A percentile compares a stretch with the other conserved stretches of the same genome.
Conservation (phyloP, 92 coral and sea anemone genomes). For the Parazoanthus swiftii region DNA sequence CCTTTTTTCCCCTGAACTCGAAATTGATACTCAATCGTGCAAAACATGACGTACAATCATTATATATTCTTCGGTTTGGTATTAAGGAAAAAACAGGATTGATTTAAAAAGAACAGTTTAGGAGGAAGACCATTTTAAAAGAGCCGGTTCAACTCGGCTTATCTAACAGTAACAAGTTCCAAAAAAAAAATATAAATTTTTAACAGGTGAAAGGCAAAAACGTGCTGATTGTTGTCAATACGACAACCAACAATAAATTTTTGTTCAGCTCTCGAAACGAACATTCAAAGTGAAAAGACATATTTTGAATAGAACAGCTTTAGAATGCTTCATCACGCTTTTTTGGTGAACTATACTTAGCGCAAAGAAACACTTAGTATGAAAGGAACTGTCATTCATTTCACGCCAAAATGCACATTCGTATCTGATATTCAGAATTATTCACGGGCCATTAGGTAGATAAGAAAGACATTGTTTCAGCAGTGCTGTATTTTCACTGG, state of each 20-base stretch:
- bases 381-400: neutral
- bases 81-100: too few relatives aligned
- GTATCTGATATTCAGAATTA: neutral
- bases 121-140: neutral
- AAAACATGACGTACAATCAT: neutral
- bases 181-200: too few relatives aligned
- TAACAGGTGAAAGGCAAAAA: neutral
- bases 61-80: neutral
- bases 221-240: neutral
- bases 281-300: neutral
- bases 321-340: neutral
- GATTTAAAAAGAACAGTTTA: too few relatives aligned
- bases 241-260: neutral
- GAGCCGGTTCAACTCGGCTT: too few relatives aligned
- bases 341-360: neutral
- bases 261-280: neutral
- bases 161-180: neutral
- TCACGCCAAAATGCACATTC: slow-evolving; percentile 3
- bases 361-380: neutral
- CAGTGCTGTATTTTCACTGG: neutral
- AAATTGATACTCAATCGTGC: neutral
- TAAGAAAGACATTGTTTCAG: neutral
- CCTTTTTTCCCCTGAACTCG: neutral
- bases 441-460: neutral
- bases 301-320: neutral